A percentile compares a stretch with the other conserved stretches of the same genome.
These are phyloP conservation scores for Trigoniulus corallinus DNA, from an alignment of 1,140 invertebrate genomes.

Conservation along the genomic window DNA sequence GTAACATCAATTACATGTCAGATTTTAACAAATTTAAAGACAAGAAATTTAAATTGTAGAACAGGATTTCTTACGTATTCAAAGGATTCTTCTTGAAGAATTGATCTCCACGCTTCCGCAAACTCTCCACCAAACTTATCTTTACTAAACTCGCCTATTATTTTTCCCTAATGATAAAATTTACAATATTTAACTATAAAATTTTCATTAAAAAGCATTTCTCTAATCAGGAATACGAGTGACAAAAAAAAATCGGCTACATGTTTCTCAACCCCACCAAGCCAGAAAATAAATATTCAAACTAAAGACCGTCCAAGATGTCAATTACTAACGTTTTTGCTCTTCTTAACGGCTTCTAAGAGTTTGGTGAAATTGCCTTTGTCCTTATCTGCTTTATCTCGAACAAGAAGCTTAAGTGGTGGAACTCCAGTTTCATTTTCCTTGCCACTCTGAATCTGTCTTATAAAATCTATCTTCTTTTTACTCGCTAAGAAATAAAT, in stretches of 20 bases:
- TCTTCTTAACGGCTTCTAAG: conserved; percentile 65
- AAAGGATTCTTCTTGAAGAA: conserved; percentile 56
- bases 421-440: conserved; percentile 63
- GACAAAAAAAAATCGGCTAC: too few relatives aligned
- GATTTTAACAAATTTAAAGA: not conserved
- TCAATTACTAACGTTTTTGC: conserved; percentile 41
- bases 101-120: conserved; percentile 72
- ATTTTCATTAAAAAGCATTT: too few relatives aligned
- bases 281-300: not conserved
- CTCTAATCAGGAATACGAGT: too few relatives aligned
- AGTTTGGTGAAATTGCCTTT: conserved; percentile 83
- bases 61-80: conserved; percentile 43
- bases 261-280: too few relatives aligned
- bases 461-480: conserved; percentile 94
- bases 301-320: not conserved
- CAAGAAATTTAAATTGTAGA: not conserved
- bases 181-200: conserved; percentile 6
- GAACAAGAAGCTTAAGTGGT: conserved; percentile 64
- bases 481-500: conserved; percentile 89
- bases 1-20: conserved; percentile 7
- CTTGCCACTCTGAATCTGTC: conserved; percentile 73
- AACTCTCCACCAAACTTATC: conserved; percentile 88
- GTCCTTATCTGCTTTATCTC: conserved; percentile 90
- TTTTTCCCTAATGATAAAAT: conserved; percentile 43
- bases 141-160: conserved; percentile 81